phyloP scores from a whole-genome alignment of 2,113 vertebrate species.

The Monarcha castaneiventris region DNA sequence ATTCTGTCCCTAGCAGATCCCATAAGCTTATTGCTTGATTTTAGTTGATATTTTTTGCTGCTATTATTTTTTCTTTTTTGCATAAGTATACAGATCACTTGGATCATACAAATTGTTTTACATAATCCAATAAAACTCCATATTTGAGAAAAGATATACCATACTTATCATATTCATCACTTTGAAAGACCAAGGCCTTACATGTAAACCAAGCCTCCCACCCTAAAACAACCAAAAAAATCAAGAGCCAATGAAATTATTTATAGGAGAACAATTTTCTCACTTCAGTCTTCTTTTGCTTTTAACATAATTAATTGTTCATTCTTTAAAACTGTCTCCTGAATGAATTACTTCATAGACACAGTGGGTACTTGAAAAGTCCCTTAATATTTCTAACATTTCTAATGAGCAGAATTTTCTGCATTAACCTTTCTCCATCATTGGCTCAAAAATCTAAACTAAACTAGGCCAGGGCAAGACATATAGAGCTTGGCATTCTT shows the following conservation, averaged over 20 bases:
- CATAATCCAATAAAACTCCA: background rate
- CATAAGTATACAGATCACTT: background rate
- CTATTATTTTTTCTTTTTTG: background rate
- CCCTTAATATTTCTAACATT: background rate
- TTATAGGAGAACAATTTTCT: background rate
- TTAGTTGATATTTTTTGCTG: background rate
- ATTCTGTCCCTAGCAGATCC: background rate
- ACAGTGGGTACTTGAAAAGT: background rate
- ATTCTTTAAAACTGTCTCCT: background rate
- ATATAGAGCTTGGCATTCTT: background rate
- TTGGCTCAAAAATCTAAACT: background rate
- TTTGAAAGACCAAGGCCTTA: background rate
- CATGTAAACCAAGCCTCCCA: background rate
- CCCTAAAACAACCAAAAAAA: background rate
- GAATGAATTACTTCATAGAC: background rate
- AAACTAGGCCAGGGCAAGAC: slow-evolving; percentile 32
- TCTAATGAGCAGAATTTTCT: background rate
- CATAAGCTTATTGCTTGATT: background rate
- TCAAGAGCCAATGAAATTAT: background rate
- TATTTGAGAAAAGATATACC: background rate
- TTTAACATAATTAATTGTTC: background rate
- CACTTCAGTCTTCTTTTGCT: background rate
- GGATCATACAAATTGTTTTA: background rate
- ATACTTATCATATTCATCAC: background rate
- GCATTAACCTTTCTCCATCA: background rate